A percentile compares a stretch with the other conserved stretches of the same genome.
Evolutionary conservation across 2,797 vertebrate genomes (phyloP).

Genomic region (Fundulus diaphanus): DNA sequence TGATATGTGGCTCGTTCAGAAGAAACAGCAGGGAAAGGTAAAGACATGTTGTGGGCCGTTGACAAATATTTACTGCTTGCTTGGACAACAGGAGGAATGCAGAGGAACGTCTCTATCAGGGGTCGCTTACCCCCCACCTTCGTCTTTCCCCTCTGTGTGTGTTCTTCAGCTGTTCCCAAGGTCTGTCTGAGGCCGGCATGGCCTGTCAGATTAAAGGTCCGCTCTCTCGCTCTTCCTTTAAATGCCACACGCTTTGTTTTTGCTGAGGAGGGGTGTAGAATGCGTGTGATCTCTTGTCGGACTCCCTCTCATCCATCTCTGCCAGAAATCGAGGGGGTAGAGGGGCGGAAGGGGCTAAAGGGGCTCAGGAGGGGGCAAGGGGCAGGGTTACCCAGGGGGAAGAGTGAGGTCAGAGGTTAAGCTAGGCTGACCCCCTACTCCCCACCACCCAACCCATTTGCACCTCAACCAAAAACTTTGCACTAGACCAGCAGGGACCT

Average conservation of each 20-base stretch:
- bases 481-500: conserved; percentile 39
- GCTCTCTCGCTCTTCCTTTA: conserved; percentile 64
- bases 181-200: conserved; percentile 65
- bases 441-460: neutral
- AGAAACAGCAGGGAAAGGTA: conserved; percentile 62
- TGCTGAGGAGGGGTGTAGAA: conserved; percentile 76
- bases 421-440: conserved; percentile 59
- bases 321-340: conserved; percentile 67
- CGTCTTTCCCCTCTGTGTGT: conserved; percentile 65
- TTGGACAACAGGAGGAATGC: conserved; percentile 72
- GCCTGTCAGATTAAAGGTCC: conserved; percentile 75
- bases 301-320: conserved; percentile 78
- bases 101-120: conserved; percentile 58
- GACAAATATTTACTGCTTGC: conserved; percentile 75
- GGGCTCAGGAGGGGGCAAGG: conserved; percentile 73
- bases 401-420: conserved; percentile 75
- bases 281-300: conserved; percentile 77
- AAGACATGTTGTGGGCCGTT: conserved; percentile 54
- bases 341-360: conserved; percentile 64
- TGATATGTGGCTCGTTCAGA: conserved; percentile 44
- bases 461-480: conserved; percentile 32
- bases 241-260: conserved; percentile 79
- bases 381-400: conserved; percentile 75
- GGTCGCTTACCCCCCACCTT: conserved; percentile 48
- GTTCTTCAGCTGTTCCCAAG: conserved; percentile 63